These are phyloP conservation scores for Heliornis fulica DNA, from an alignment of 2,113 vertebrate species.

Conservation along the genomic window DNA sequence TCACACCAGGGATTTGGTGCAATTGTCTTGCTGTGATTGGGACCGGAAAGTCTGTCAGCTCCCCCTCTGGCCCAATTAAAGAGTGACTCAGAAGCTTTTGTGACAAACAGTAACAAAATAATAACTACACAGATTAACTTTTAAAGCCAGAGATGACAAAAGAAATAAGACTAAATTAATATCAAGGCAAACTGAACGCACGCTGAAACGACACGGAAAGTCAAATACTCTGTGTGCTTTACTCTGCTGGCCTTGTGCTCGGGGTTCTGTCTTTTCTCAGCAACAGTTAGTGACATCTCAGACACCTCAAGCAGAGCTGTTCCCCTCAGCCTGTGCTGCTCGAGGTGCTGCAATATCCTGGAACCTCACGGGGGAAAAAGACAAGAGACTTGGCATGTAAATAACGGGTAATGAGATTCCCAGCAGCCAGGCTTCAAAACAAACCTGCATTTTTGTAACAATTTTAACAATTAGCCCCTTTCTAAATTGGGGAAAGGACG, in stretches of 20 bases:
- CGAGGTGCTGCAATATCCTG: background rate
- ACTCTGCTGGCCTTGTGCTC: background rate
- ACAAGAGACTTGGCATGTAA: background rate
- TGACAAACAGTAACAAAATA: background rate
- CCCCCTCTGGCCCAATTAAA: background rate
- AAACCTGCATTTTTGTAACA: background rate
- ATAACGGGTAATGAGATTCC: background rate
- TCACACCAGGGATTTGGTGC: background rate
- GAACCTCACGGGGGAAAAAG: background rate
- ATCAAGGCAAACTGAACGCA: background rate
- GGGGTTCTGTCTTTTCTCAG: constrained; percentile 1
- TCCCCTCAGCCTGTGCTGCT: background rate
- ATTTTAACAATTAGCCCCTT: background rate
- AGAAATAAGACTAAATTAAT: background rate
- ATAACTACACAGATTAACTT: background rate
- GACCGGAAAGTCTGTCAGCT: background rate
- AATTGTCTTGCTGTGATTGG: background rate
- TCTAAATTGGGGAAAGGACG: background rate
- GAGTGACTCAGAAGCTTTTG: background rate
- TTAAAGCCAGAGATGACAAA: background rate
- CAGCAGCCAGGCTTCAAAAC: background rate
- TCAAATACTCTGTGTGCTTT: background rate
- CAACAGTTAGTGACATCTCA: background rate
- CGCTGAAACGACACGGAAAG: background rate
- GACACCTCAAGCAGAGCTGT: background rate